Evolutionary conservation across 1,140 invertebrate genomes (phyloP), one percentile per base, ranked within the genome.

Genomic region (Drosophila trapezifrons): DNA sequence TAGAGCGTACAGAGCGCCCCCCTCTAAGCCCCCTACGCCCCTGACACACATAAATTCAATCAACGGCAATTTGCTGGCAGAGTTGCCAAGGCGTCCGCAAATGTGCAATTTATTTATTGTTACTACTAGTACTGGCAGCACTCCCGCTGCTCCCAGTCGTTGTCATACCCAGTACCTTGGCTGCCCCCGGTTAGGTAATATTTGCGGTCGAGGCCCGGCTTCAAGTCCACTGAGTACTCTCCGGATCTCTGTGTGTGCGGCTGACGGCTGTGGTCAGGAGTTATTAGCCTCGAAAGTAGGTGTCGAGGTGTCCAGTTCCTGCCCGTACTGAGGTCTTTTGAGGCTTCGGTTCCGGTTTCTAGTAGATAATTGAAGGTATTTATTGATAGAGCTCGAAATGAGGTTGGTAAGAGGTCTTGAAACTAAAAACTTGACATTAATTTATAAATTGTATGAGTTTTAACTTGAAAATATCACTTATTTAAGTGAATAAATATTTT

Each of bases 91-190:
- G 75, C 75, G 58, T 75, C 46, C 69, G 54, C 58, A 83, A 74
- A 78, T 82, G 60, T 84, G 77, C 78, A 81, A 86, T 83, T 87
- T 87, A 87, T 87, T 87, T 87, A 80, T 87, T 64, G 47, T 62
- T 81, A 29, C 54, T 45, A 18, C 18, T 13, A 52, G 29, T 15
- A 2, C 7, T 8, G 35, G 60, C 25, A 12, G 12, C 17, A n/a
- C 42, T 22, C 15, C 37, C 1, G 13, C 42, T 8, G 8, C 29
- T 9, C 9, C 8, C 9, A 29, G 32, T 47, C 25, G 22, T 15
- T 38, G 27, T 25, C 13, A 5, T 56, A 71, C 67, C 65, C 51
- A 13, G 64, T 42, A 49, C 38, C 22, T 27, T 20, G 8, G 35
- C 0, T 15, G 35, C 20, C 5, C 10, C 9, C 17, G 37, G n/a